Evolutionary conservation across 2,113 vertebrate species (phyloP).

Genomic region (Siniperca knerii): DNA sequence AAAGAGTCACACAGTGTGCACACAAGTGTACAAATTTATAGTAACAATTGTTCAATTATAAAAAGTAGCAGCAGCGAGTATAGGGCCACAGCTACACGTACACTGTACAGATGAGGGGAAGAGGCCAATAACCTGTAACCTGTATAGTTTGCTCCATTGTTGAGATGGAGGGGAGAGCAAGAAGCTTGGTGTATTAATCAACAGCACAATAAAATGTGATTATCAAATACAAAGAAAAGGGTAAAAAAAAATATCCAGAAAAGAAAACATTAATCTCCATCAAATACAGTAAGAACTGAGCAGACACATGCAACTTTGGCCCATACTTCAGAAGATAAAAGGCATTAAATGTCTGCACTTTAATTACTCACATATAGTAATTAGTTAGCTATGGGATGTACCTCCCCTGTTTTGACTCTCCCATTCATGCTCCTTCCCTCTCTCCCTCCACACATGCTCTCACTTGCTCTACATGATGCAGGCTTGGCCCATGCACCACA

Average conservation of each 20-base stretch:
- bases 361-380: constrained; percentile 73
- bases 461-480: constrained; percentile 57
- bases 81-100: no score
- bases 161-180: not conserved
- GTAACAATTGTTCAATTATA: not conserved
- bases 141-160: not conserved
- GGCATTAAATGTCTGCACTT: constrained; percentile 62
- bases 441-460: constrained; percentile 36
- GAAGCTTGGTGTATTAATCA: not conserved
- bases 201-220: not conserved
- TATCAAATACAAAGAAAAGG: not conserved
- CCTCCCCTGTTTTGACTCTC: constrained; percentile 37
- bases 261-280: constrained; percentile 5
- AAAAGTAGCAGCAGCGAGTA: not conserved
- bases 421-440: constrained; percentile 44
- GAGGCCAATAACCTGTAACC: not conserved
- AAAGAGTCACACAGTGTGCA: not conserved
- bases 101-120: not conserved
- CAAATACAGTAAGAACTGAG: constrained; percentile 11
- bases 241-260: not conserved
- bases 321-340: constrained; percentile 57
- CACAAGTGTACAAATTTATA: no score
- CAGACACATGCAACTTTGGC: constrained; percentile 28
- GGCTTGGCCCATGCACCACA: constrained; percentile 63
- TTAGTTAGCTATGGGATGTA: constrained; percentile 62